These are phyloP conservation scores for Pyralis farinalis DNA, from an alignment of 2,888 invertebrate species.

Conservation along the genomic window DNA sequence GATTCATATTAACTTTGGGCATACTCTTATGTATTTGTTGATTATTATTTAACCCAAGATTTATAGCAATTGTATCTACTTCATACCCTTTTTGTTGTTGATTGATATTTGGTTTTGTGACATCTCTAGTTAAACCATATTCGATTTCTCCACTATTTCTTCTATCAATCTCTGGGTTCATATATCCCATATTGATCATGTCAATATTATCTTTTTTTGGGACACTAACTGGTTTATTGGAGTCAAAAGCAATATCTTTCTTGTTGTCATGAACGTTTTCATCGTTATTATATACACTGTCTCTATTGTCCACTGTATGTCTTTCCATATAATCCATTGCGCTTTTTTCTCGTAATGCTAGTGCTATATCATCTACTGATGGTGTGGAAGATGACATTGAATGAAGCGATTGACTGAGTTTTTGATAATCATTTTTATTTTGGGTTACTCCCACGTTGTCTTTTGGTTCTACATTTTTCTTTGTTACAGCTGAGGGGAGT, in stretches of 20 bases:
- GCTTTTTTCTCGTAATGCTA: conserved; percentile 55
- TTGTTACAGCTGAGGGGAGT: conserved; percentile 35
- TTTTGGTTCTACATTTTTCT: conserved; percentile 43
- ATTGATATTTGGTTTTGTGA: conserved; percentile 38
- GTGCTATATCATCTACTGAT: conserved; percentile 64
- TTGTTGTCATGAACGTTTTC: conserved; percentile 41
- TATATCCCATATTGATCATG: conserved; percentile 76
- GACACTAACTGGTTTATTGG: conserved; percentile 40
- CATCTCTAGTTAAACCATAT: conserved; percentile 38
- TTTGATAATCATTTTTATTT: conserved; percentile 49
- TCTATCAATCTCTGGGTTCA: conserved; percentile 58
- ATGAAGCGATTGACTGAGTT: conserved; percentile 39
- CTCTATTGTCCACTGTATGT: conserved; percentile 35
- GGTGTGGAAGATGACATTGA: conserved; percentile 32
- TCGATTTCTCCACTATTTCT: conserved; percentile 43
- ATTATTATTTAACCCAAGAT: conserved; percentile 61
- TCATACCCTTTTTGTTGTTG: conserved; percentile 57
- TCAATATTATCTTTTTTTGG: conserved; percentile 62
- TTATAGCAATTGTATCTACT: conserved; percentile 65
- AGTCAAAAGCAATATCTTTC: conserved; percentile 38
- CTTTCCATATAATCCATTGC: conserved; percentile 35
- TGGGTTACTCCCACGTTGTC: conserved; percentile 28
- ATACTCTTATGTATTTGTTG: conserved; percentile 50
- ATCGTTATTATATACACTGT: conserved; percentile 33
- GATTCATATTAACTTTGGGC: conserved; percentile 35